Percentiles rank a stretch among this genome's conserved stretches.
These are phyloP conservation scores for Dasyurus viverrinus DNA, from an alignment of 2,113 vertebrate genomes.

Conservation along the genomic window DNA sequence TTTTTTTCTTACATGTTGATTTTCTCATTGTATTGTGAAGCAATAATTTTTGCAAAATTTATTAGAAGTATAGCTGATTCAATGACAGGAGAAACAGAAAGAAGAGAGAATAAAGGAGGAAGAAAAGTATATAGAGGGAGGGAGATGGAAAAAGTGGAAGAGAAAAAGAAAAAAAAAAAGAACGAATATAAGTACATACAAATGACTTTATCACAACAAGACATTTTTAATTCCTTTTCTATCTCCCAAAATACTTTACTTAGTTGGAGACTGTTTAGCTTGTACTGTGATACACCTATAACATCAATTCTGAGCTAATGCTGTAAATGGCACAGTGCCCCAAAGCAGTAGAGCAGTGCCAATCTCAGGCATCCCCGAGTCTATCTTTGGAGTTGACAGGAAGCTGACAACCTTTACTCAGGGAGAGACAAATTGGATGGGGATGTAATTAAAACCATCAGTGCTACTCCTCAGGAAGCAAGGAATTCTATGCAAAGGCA, in stretches of 20 bases:
- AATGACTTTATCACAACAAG: neutral
- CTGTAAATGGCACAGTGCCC: slow-evolving; percentile 31
- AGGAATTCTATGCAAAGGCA: slow-evolving; percentile 71
- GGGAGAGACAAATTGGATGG: slow-evolving; percentile 53
- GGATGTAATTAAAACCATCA: slow-evolving; percentile 75
- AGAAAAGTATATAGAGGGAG: neutral
- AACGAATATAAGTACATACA: slow-evolving; percentile 43
- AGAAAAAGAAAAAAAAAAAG: slow-evolving; percentile 27
- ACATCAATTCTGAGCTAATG: slow-evolving; percentile 49
- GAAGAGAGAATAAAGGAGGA: neutral
- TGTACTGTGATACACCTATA: neutral
- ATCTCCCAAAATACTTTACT: slow-evolving; percentile 22
- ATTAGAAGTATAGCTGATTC: slow-evolving; percentile 4
- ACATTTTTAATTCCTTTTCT: slow-evolving; percentile 19
- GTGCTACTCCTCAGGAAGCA: slow-evolving; percentile 62
- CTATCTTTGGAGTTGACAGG: slow-evolving; percentile 58
- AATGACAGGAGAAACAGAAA: neutral
- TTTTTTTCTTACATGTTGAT: neutral
- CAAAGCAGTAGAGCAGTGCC: slow-evolving; percentile 37
- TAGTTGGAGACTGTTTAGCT: neutral
- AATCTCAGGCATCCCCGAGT: slow-evolving; percentile 55
- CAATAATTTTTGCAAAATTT: slow-evolving; percentile 58
- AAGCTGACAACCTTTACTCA: slow-evolving; percentile 62
- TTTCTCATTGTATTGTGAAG: slow-evolving; percentile 40
- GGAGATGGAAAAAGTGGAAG: neutral